phyloP scores from a whole-genome alignment of 2,797 vertebrate genomes.

The Coendou prehensilis region DNA sequence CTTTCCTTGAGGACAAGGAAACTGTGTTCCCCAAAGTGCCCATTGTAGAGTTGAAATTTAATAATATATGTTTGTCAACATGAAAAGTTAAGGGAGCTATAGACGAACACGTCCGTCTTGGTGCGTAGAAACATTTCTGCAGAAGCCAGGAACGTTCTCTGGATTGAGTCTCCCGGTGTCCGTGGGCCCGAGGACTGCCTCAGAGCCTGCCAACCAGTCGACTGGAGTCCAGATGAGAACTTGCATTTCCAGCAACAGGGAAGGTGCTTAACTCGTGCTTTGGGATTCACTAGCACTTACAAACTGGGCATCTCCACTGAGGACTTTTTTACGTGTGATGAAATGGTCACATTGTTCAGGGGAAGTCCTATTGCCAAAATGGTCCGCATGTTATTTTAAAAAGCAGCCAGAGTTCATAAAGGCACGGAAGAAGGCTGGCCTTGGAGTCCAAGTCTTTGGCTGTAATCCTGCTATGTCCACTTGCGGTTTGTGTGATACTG shows the following conservation, averaged over 20 bases:
- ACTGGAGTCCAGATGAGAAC: neutral
- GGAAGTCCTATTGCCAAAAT: neutral
- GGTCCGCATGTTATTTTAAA: neutral
- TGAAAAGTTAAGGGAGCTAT: neutral
- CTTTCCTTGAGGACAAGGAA: conserved; percentile 32
- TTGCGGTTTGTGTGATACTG: neutral
- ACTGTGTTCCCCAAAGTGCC: neutral
- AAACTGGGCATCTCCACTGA: neutral
- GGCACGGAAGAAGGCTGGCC: neutral
- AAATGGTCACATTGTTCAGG: neutral
- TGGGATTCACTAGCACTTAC: neutral
- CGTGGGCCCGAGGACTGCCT: neutral
- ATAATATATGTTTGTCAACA: neutral
- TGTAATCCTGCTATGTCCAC: neutral
- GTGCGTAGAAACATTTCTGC: neutral
- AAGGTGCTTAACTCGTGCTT: neutral
- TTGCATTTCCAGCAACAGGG: neutral
- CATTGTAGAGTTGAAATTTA: neutral
- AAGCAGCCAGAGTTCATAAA: neutral
- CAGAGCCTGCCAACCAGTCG: neutral
- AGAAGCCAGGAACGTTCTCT: neutral
- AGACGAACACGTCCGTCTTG: neutral
- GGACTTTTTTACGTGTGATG: neutral
- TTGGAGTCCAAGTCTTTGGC: neutral
- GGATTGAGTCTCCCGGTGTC: neutral